Evolutionary conservation across 2,888 invertebrate species (phyloP), one percentile per base, ranked within the genome.

Genomic region (Eurytoma californica): DNA sequence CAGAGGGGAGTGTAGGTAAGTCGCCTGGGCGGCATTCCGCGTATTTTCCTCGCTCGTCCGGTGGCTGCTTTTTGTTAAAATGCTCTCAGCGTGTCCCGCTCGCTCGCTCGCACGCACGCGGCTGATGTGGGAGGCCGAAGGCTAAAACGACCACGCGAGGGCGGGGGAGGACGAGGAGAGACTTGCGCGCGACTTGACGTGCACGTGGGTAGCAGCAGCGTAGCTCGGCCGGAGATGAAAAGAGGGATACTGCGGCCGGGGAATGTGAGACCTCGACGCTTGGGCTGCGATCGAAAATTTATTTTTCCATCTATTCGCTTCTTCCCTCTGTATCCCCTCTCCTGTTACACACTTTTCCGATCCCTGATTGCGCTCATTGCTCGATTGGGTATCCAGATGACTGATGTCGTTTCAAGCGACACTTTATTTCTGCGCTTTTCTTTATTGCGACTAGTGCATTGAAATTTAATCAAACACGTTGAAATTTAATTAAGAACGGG

Each of bases 71-170:
- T 69, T 69, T 75, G 51, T 75, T 57, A 20, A 57, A 73, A 49
- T 57, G 72, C 57, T 55, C 72, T 66, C 51, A 55, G 60, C 51
- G 20, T 18, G 57, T 73, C 78, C 72, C 76, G 74, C 74, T 73
- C 51, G 63, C 75, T 73, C 51, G 63, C 75, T 74, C 79, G 79
- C 75, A 73, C 75, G 77, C 68, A 80, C 78, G 77, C 77, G 80
- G 78, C 1, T 2, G 80, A 83, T 81, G 82, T 82, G 82, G 83
- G 82, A 81, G 83, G 80, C 76, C 80, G 79, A 75, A 63, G 9
- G 30, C n/a, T 47, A 47, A 18, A 63, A 18, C 63, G 63, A 51
- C 16, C 28, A 28, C n/a, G 28, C 16, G 20, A 20, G 66, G 18
- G 66, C 66, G 66, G 24, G 66, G 66, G 66, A 51, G 65, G 65